Conservation (phyloP, 2,888 invertebrate genomes). For the Desoria tigrina region DNA sequence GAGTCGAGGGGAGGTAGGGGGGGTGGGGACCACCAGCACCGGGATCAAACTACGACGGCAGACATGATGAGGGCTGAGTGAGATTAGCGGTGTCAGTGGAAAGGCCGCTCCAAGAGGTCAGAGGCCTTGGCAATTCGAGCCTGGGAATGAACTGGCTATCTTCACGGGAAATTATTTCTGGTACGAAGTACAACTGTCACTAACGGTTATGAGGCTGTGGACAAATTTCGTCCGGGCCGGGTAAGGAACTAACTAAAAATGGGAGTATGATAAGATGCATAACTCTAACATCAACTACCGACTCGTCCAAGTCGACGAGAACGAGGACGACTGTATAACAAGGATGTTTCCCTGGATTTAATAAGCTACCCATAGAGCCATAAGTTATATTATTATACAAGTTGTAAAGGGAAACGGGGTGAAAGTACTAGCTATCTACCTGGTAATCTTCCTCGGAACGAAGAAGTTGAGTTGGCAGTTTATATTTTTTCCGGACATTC, state of each 20-base stretch:
- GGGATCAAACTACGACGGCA: too few relatives aligned
- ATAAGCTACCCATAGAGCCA: too few relatives aligned
- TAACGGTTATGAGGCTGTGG: constrained; percentile 88
- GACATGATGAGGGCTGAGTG: constrained; percentile 21
- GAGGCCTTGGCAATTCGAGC: neutral
- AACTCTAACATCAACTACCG: neutral
- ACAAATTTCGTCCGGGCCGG: constrained; percentile 88
- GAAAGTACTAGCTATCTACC: too few relatives aligned
- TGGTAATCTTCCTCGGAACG: too few relatives aligned
- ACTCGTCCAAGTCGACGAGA: too few relatives aligned
- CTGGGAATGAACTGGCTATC: constrained; percentile 65
- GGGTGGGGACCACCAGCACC: too few relatives aligned
- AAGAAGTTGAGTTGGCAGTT: neutral
- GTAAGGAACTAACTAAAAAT: constrained; percentile 64
- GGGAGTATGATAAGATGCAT: neutral
- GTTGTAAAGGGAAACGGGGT: too few relatives aligned
- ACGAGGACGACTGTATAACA: too few relatives aligned
- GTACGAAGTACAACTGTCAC: constrained; percentile 78
- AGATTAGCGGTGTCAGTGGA: constrained; percentile 23
- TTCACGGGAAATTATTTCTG: constrained; percentile 85
- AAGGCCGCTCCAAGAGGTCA: too few relatives aligned
- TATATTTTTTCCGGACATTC: constrained; percentile 1
- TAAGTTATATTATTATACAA: too few relatives aligned
- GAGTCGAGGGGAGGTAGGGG: too few relatives aligned
- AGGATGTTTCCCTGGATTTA: too few relatives aligned